Percentiles rank a stretch among this genome's conserved stretches.
Evolutionary conservation across 1,140 invertebrate genomes (phyloP).

Genomic region (Drosophila virilis): DNA sequence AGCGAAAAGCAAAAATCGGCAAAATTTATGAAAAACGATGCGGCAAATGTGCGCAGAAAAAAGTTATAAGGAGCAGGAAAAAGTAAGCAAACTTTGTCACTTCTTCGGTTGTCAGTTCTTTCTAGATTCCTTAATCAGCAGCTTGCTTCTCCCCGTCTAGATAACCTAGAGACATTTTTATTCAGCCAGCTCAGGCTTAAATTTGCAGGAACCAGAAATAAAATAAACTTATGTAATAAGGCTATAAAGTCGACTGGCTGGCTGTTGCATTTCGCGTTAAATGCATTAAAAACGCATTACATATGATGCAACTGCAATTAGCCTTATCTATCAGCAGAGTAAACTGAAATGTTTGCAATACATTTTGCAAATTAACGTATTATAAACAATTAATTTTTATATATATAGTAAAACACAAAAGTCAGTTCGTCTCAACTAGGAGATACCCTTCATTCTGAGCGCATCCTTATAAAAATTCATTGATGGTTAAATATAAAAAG

Average conservation of each 20-base stretch:
- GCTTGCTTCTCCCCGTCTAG: conserved; percentile 11
- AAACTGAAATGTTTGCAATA: conserved; percentile 44
- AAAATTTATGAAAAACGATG: conserved; percentile 66
- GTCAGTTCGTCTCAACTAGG: neutral
- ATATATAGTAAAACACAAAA: neutral
- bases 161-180: conserved; percentile 35
- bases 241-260: neutral
- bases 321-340: conserved; percentile 15
- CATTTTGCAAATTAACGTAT: conserved; percentile 70
- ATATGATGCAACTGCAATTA: conserved; percentile 52
- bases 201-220: conserved; percentile 26
- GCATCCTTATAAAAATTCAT: too few relatives aligned
- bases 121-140: conserved; percentile 57
- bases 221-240: neutral
- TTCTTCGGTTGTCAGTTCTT: conserved; percentile 57
- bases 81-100: conserved; percentile 53
- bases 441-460: neutral
- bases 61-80: conserved; percentile 21
- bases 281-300: conserved; percentile 36
- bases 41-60: conserved; percentile 60
- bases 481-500: too few relatives aligned
- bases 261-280: conserved; percentile 28
- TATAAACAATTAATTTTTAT: conserved; percentile 13
- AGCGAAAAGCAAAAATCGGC: conserved; percentile 42
- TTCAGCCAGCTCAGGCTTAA: conserved; percentile 35